Base-by-base conservation (phyloP, 2,888 invertebrate species). In the Drosophila maculinotata region DNA sequence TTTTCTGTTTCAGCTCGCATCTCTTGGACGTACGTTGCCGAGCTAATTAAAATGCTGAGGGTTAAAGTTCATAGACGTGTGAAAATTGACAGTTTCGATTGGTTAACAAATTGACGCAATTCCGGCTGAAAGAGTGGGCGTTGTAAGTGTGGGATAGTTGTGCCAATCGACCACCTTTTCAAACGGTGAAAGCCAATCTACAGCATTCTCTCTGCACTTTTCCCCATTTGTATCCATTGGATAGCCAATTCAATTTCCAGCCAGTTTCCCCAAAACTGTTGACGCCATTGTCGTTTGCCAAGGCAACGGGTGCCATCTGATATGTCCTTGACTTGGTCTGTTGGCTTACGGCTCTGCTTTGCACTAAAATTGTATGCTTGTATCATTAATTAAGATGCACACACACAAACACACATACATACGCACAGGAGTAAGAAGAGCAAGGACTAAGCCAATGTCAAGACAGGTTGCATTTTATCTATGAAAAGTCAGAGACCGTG, bases 361-460 rank as follows among this genome's bases (percentile, higher is more conserved):
- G 30, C 44, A 53, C 62, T 58, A 33, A 64, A 66, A 44, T 67
- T 38, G 66, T 64, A 51, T 72, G 58, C 72, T 45, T 76, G 77
- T 67, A 64, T 67, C 70, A 79, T 79, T 76, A 78, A 79, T 78
- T 79, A 79, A 69, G 66, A 72, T 68, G 54, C 58, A 47, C 45
- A 69, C 44, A 65, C n/a, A 31, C 36, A 28, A 15, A 38, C 33
- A 30, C 31, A 15, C 20, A 25, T 15, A 26, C 30, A 31, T 35
- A 23, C 49, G 42, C 28, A 33, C 8, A 20, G 15, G 7, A 7
- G n/a, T 25, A 17, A 28, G 26, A n/a, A n/a, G 9, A 10, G 15
- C 2, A 10, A 14, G 8, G 17, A 45, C 25, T 30, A 45, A 52
- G 47, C 28, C 44, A 57, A 51, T 35, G 30, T 31, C 42, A 67